Percentiles rank a stretch among this genome's conserved stretches.
phyloP scores from a whole-genome alignment of 2,888 invertebrate genomes.

The Pteria penguin region DNA sequence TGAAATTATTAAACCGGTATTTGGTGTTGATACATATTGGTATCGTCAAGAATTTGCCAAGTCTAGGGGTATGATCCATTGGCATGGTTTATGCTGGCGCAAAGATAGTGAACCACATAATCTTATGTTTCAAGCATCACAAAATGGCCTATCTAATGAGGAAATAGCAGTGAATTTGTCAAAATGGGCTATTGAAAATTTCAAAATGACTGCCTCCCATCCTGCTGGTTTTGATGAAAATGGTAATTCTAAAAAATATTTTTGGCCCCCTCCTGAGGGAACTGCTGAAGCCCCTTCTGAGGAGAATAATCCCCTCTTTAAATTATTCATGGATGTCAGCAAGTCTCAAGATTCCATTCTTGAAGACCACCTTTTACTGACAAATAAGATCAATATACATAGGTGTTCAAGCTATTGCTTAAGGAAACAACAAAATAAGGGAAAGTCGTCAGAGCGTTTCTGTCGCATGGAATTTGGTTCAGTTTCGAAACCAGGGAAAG shows the following conservation, averaged over 20 bases:
- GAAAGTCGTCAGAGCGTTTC: neutral
- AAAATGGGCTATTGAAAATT: constrained; percentile 35
- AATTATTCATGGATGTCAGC: constrained; percentile 54
- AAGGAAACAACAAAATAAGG: neutral
- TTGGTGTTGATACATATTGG: constrained; percentile 51
- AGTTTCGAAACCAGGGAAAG: constrained; percentile 20
- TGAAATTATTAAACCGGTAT: constrained; percentile 41
- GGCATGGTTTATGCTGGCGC: constrained; percentile 54
- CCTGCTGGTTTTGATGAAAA: constrained; percentile 47
- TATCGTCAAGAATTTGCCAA: constrained; percentile 50
- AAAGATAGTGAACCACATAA: constrained; percentile 45
- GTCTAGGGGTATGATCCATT: constrained; percentile 48
- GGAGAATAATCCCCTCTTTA: constrained; percentile 52
- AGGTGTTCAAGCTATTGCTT: no score
- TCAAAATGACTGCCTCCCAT: constrained; percentile 46
- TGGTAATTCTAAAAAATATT: constrained; percentile 44
- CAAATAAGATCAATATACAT: constrained; percentile 20
- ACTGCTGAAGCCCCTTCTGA: constrained; percentile 50
- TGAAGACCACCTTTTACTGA: constrained; percentile 49
- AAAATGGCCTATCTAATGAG: constrained; percentile 32
- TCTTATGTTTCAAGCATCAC: constrained; percentile 33
- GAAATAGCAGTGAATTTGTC: constrained; percentile 27
- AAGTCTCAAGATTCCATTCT: constrained; percentile 45
- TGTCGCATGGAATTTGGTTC: constrained; percentile 56
- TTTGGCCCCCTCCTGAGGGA: constrained; percentile 61